Evolutionary conservation across 2,113 vertebrate species (phyloP).

Genomic region (Pogonocichla stellata): DNA sequence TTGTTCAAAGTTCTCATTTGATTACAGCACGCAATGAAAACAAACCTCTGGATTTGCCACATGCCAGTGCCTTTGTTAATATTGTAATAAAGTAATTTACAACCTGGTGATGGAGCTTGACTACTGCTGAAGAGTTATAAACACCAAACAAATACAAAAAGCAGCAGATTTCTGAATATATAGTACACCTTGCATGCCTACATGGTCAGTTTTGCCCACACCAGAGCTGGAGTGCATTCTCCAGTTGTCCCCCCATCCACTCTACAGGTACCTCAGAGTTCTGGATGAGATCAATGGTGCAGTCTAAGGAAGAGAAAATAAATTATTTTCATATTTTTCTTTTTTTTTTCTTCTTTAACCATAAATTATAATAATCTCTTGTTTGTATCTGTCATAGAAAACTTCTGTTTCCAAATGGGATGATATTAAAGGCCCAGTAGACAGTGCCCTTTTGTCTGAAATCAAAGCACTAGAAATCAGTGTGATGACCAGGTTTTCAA

Average conservation of each 20-base stretch:
- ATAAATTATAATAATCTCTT: neutral
- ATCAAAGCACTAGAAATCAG: accelerated
- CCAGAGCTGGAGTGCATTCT: neutral
- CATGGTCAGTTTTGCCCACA: neutral
- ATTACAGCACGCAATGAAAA: neutral
- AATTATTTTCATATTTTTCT: neutral
- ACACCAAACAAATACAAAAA: neutral
- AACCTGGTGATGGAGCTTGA: neutral
- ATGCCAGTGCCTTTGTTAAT: neutral
- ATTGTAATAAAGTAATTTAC: neutral
- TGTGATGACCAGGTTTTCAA: neutral
- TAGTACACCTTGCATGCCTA: neutral
- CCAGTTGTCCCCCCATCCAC: neutral
- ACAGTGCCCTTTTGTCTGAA: neutral
- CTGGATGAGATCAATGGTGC: neutral
- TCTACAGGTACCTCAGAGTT: neutral
- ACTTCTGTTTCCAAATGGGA: neutral
- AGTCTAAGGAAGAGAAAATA: neutral
- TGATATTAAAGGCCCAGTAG: neutral
- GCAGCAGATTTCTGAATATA: neutral
- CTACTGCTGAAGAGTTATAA: neutral
- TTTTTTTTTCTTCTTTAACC: neutral
- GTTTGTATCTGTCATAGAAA: neutral
- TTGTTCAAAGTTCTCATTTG: neutral
- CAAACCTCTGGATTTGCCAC: neutral